Evolutionary conservation across 2,113 vertebrate species (phyloP).

Genomic region (Trichechus manatus): DNA sequence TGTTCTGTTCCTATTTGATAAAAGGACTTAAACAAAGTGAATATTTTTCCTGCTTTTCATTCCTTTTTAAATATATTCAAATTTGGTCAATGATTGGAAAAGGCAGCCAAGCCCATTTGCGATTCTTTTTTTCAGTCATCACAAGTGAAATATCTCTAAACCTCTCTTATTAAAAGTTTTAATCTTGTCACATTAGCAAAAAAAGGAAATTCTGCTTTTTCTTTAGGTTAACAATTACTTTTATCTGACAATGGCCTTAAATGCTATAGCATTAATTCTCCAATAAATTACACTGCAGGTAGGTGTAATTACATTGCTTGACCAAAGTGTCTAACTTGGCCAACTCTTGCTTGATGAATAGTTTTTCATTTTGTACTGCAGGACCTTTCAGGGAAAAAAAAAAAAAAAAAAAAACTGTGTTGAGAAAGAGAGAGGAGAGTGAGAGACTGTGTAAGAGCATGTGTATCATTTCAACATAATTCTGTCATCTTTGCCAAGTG

Average conservation of each 20-base stretch:
- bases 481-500: slow-evolving; percentile 70
- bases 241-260: slow-evolving; percentile 78
- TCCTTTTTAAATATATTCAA: slow-evolving; percentile 32
- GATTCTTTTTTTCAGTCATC: slow-evolving; percentile 59
- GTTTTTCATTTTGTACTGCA: slow-evolving; percentile 81
- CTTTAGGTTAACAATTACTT: slow-evolving; percentile 74
- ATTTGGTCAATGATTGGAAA: slow-evolving; percentile 64
- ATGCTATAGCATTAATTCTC: slow-evolving; percentile 79
- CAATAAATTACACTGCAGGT: slow-evolving; percentile 79
- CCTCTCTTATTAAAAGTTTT: slow-evolving; percentile 53
- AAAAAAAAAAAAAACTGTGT: not conserved
- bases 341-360: slow-evolving; percentile 82
- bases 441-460: slow-evolving; percentile 60
- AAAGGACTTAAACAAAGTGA: slow-evolving; percentile 53
- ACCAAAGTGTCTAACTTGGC: slow-evolving; percentile 79
- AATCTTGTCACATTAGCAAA: not conserved
- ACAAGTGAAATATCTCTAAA: slow-evolving; percentile 68
- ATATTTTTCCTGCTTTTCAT: slow-evolving; percentile 2
- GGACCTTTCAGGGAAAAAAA: slow-evolving; percentile 69
- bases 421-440: too few species aligned
- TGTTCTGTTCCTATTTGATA: slow-evolving; percentile 7
- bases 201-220: not conserved
- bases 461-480: slow-evolving; percentile 82
- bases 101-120: slow-evolving; percentile 31
- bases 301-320: slow-evolving; percentile 79